These are phyloP conservation scores for Hemaris fuciformis DNA, from an alignment of 2,888 invertebrate species.

Conservation along the genomic window DNA sequence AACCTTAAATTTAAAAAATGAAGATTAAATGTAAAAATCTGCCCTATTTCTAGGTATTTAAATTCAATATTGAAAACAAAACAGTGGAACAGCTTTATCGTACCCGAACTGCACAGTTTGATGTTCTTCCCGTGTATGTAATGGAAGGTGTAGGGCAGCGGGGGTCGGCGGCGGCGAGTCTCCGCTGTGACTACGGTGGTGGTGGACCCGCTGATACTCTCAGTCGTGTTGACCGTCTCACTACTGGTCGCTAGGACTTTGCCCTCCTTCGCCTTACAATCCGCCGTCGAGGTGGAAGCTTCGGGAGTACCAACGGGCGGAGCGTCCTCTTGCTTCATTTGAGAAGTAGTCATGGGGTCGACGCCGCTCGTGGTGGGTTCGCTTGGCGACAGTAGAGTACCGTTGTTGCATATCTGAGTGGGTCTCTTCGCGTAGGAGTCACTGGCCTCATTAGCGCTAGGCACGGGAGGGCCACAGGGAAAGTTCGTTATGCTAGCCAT, in stretches of 20 bases:
- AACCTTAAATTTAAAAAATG: background rate
- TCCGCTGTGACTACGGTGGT: conserved; percentile 25
- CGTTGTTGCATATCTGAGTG: background rate
- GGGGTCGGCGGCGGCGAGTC: conserved; percentile 51
- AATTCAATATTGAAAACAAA: background rate
- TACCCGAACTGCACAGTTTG: conserved; percentile 78
- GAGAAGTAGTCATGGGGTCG: background rate
- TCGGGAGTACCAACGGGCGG: background rate
- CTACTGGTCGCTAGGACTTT: background rate
- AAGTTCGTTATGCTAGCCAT: background rate
- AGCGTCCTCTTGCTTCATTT: background rate
- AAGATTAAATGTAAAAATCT: background rate
- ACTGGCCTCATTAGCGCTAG: background rate
- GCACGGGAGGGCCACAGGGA: background rate
- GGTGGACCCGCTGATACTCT: background rate
- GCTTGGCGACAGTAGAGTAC: background rate
- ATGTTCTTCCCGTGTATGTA: conserved; percentile 93
- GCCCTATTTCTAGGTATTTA: background rate
- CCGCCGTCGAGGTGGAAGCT: background rate
- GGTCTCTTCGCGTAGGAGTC: background rate
- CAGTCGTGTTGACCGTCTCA: conserved; percentile 3
- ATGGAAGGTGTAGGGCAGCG: conserved; percentile 86
- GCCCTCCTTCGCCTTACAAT: background rate
- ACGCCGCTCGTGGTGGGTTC: background rate
- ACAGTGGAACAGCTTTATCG: no score